Percentiles rank a stretch among this genome's conserved stretches.
Conservation (phyloP, 2,113 vertebrate genomes). For the Centropus unirufus region DNA sequence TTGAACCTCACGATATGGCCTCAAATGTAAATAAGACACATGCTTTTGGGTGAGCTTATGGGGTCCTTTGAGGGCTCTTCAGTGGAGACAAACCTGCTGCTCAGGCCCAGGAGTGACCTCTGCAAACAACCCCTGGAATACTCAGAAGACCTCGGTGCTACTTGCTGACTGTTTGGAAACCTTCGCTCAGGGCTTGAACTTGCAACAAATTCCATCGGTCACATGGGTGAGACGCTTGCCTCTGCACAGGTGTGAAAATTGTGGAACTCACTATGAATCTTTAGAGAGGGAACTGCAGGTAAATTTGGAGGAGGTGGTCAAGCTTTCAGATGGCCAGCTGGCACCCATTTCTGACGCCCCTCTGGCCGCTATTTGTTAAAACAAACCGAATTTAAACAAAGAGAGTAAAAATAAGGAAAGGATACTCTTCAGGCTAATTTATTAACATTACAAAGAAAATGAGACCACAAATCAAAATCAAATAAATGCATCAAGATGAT, state of each 20-base stretch:
- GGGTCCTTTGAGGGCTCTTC: neutral
- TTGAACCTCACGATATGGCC: neutral
- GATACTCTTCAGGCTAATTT: neutral
- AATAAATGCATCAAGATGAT: neutral
- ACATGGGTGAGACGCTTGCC: neutral
- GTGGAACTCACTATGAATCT: neutral
- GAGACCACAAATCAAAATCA: neutral
- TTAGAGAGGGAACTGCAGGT: neutral
- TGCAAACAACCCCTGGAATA: neutral
- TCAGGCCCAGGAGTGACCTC: neutral
- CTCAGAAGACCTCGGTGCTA: neutral
- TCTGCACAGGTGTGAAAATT: neutral
- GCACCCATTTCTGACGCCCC: neutral
- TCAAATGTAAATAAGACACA: neutral
- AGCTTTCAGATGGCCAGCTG: neutral
- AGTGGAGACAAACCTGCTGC: neutral
- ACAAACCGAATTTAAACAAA: neutral
- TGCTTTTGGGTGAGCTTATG: neutral
- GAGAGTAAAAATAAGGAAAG: neutral
- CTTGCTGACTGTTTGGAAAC: neutral
- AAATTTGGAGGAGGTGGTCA: neutral
- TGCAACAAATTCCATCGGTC: neutral
- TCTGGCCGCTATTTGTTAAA: neutral
- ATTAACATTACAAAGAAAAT: neutral
- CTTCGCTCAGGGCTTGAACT: neutral